These are phyloP conservation scores for Toxotes chatareus DNA, from an alignment of 2,113 vertebrate genomes.

Conservation along the genomic window DNA sequence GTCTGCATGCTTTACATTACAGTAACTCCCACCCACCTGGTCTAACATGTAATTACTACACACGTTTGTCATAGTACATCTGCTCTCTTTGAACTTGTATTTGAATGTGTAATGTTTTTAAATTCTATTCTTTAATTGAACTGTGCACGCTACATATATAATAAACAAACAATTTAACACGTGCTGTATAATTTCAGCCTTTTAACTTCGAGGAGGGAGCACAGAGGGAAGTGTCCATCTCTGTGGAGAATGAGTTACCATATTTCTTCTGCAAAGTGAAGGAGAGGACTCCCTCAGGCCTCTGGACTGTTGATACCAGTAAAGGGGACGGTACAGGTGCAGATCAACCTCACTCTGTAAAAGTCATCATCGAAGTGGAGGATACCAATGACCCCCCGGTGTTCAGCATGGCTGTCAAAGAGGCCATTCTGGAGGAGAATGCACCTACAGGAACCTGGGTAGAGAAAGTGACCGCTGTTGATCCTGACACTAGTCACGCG, in stretches of 20 bases:
- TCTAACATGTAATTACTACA: background rate
- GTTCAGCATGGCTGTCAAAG: conserved; percentile 18
- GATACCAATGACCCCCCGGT: conserved; percentile 61
- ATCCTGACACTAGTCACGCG: conserved; percentile 48
- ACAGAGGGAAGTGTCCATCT: conserved; percentile 42
- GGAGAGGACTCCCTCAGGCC: conserved; percentile 27
- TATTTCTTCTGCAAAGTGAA: conserved; percentile 66
- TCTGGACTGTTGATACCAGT: conserved; percentile 61
- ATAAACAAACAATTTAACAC: background rate
- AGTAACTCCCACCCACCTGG: background rate
- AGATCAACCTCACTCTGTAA: background rate
- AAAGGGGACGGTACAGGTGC: background rate
- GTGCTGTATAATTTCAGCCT: conserved; percentile 42
- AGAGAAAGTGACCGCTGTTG: conserved; percentile 49
- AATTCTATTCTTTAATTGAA: background rate
- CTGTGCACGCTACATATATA: background rate
- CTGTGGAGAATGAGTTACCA: conserved; percentile 59
- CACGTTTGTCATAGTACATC: background rate
- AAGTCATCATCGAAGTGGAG: conserved; percentile 56
- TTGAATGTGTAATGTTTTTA: background rate
- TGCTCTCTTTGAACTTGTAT: background rate
- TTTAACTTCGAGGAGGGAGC: conserved; percentile 62
- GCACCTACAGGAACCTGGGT: conserved; percentile 45
- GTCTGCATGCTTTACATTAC: conserved; percentile 11
- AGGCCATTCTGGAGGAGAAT: conserved; percentile 51